These are phyloP conservation scores for Eidolon helvum DNA, from an alignment of 2,113 vertebrate species.

Conservation along the genomic window DNA sequence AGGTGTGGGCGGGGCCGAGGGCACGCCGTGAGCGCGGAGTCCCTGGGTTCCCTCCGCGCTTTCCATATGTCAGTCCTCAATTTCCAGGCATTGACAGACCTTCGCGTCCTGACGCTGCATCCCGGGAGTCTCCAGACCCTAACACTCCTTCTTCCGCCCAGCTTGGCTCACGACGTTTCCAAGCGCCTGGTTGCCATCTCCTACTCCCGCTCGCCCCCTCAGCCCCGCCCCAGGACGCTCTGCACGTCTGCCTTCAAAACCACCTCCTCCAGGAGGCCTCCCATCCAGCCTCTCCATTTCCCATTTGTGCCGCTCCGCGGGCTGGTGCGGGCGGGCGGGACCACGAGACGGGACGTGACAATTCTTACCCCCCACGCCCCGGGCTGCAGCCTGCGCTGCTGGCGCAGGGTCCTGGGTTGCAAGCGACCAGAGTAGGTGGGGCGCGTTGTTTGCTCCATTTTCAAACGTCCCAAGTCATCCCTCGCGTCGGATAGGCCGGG, in stretches of 20 bases:
- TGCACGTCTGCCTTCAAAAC: not conserved
- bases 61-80: not conserved
- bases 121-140: not conserved
- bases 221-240: not conserved
- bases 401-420: not conserved
- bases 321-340: not conserved
- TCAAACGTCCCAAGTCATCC: not conserved
- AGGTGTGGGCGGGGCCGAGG: slow-evolving; percentile 59
- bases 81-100: not conserved
- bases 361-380: not conserved
- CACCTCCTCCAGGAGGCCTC: not conserved
- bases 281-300: not conserved
- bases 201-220: not conserved
- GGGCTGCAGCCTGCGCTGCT: not conserved
- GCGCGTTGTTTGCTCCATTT: not conserved
- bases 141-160: not conserved
- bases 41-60: not conserved
- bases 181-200: not conserved
- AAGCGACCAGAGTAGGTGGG: not conserved
- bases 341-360: not conserved
- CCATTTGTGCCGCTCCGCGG: not conserved
- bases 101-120: not conserved
- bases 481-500: not conserved
- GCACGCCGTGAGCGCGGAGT: not conserved
- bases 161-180: not conserved